A percentile compares a stretch with the other conserved stretches of the same genome.
phyloP scores from a whole-genome alignment of 2,797 vertebrate species.

The Sylvia borin region DNA sequence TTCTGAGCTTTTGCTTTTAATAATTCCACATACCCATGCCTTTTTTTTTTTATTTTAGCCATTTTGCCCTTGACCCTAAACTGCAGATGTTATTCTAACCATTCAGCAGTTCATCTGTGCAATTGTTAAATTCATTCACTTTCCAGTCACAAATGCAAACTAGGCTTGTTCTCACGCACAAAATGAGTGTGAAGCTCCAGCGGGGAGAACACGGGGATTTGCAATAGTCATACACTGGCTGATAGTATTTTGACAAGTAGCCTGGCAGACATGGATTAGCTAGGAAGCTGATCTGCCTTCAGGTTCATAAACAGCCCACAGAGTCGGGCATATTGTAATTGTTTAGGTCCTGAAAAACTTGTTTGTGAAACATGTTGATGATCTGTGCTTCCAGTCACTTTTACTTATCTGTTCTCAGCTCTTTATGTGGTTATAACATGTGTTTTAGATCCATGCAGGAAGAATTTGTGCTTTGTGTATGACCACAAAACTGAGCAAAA shows the following conservation, averaged over 20 bases:
- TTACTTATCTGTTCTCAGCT: background rate
- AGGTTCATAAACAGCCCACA: background rate
- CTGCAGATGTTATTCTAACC: background rate
- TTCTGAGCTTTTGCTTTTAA: background rate
- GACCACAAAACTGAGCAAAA: background rate
- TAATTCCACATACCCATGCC: background rate
- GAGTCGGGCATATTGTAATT: background rate
- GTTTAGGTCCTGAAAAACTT: background rate
- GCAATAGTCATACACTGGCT: background rate
- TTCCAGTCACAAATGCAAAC: background rate
- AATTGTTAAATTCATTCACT: background rate
- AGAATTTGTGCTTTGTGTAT: background rate
- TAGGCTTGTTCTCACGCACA: background rate
- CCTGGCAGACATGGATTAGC: background rate
- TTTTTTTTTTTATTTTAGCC: background rate
- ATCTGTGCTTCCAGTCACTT: background rate
- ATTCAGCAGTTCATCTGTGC: background rate
- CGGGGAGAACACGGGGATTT: background rate
- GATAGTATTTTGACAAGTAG: background rate
- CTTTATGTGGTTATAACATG: background rate
- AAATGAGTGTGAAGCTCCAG: background rate
- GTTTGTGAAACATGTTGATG: background rate
- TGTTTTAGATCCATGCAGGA: background rate
- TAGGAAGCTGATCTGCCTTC: background rate
- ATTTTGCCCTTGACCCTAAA: background rate